These are phyloP conservation scores for Butorides virescens DNA, from an alignment of 2,113 vertebrate species.

Conservation along the genomic window DNA sequence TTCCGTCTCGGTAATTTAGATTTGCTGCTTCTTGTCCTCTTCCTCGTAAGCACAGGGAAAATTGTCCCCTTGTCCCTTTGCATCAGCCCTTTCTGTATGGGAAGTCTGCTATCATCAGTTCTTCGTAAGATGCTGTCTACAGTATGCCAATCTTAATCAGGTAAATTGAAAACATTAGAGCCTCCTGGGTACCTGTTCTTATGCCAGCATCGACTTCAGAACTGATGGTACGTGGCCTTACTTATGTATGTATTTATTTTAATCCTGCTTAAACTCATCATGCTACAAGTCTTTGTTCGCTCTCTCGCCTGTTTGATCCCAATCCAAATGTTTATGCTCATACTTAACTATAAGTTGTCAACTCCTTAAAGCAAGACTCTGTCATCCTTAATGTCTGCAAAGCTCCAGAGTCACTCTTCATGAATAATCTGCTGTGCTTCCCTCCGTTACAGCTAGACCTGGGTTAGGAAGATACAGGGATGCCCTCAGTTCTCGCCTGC, in stretches of 20 bases:
- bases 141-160: background rate
- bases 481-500: background rate
- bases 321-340: background rate
- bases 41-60: background rate
- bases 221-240: background rate
- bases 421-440: background rate
- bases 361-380: constrained; percentile 9
- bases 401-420: background rate
- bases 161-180: background rate
- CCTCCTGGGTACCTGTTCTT: background rate
- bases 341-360: background rate
- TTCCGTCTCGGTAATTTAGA: background rate
- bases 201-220: background rate
- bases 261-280: constrained; percentile 40
- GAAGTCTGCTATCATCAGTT: background rate
- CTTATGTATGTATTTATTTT: constrained; percentile 50
- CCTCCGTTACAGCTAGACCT: background rate
- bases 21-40: background rate
- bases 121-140: background rate
- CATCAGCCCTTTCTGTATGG: background rate
- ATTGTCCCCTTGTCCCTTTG: background rate
- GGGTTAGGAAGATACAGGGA: background rate
- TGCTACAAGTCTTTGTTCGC: constrained; percentile 10
- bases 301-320: constrained; percentile 34
- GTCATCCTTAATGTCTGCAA: background rate